Evolutionary conservation across 2,888 invertebrate species (phyloP), one percentile per base, ranked within the genome.

Genomic region (Erebia ligea): DNA sequence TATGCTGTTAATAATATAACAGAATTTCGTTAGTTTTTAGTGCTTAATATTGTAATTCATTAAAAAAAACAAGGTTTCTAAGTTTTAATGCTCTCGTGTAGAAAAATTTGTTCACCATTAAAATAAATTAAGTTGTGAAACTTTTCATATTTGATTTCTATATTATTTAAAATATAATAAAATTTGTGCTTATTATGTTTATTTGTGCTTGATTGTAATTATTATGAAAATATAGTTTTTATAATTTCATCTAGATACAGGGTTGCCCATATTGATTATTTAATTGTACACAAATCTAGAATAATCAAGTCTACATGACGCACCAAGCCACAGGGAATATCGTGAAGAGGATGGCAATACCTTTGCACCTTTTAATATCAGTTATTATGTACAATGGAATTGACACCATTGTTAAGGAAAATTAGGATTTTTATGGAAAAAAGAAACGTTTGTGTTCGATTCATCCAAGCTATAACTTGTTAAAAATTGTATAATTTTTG

Each of bases 1-100:
- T 76, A 77, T 77, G 45, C 50, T 58, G 48, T 54, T 48, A 40
- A 17, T 48, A 34, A 10, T 17, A 21, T 11, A 62, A 62, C 45
- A 48, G 1, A 62, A 19, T 19, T 61, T 61, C 9, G 40, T 45
- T 61, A 61, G 3, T 34, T 64, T 52, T 63, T 54, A 64, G n/a
- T 54, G 52, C 54, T 34, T 54, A 13, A 40, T 64, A 34, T 19
- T 48, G 9, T 58, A 58, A 58, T 58, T 1, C n/a, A 42, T 63
- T 50, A 50, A 9, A 19, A 61, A 34, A 58, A 25, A 15, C 15
- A 21, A 13, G n/a, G 40, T 59, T 59, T 58, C 15, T 57, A 34
- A n/a, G n/a, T 19, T 54, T 9, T 57, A 57, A 21, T 57, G 56
- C 56, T 21, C 21, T 21, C 13, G 21, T 52, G 19, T 17, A 9